phyloP scores from a whole-genome alignment of 2,888 invertebrate genomes.

The Machimus rusticus region DNA sequence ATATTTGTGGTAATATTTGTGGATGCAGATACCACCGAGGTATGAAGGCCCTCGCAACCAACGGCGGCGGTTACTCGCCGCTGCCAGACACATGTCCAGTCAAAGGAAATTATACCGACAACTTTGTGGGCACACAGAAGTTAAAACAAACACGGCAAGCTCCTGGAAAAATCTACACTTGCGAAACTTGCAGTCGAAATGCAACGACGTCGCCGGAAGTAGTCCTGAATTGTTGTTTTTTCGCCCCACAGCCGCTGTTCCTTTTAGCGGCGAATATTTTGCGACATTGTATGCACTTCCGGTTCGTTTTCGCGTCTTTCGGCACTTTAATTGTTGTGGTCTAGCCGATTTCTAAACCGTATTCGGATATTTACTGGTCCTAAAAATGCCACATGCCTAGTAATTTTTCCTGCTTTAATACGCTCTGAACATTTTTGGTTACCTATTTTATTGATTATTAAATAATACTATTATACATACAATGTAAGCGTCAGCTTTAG shows the following conservation, averaged over 20 bases:
- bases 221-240: conserved; percentile 1
- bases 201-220: neutral
- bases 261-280: neutral
- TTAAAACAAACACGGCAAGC: neutral
- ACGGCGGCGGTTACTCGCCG: neutral
- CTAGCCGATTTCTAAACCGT: too few species aligned
- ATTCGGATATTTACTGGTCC: too few species aligned
- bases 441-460: too few species aligned
- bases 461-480: too few species aligned
- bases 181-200: conserved; percentile 1
- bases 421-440: too few species aligned
- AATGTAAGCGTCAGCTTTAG: too few species aligned
- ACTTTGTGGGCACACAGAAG: neutral
- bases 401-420: too few species aligned
- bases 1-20: conserved; percentile 23
- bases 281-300: neutral
- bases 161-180: neutral
- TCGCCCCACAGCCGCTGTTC: neutral
- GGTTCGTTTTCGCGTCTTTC: neutral
- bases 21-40: neutral
- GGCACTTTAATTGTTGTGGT: neutral
- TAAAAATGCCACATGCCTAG: too few species aligned
- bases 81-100: neutral
- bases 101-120: conserved; percentile 3
- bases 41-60: neutral